These are phyloP conservation scores for Graphium colonna DNA, from an alignment of 2,888 invertebrate species.

Conservation along the genomic window DNA sequence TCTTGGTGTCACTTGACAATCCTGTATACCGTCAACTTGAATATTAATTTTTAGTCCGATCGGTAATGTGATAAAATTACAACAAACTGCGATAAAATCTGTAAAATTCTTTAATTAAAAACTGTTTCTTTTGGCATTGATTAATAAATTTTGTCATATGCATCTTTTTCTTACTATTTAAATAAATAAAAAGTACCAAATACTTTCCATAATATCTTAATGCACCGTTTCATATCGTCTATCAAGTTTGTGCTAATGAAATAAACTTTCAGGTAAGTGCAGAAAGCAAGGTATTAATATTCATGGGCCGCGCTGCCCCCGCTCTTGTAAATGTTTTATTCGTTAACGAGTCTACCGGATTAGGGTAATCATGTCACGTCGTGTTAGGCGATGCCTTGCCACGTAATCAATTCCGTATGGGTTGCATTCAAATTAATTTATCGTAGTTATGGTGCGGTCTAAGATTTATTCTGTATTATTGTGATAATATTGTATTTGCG, in stretches of 20 bases:
- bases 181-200: no score
- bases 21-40: no score
- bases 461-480: no score
- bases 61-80: no score
- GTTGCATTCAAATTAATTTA: constrained; percentile 19
- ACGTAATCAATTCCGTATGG: constrained; percentile 58
- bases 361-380: constrained; percentile 76
- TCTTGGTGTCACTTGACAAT: no score
- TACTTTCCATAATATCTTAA: constrained; percentile 1
- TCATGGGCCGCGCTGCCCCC: constrained; percentile 56
- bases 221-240: constrained; percentile 36
- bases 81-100: no score
- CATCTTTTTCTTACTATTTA: no score
- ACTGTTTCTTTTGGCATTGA: no score
- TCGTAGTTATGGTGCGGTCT: not conserved
- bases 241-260: constrained; percentile 59
- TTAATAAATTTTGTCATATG: no score
- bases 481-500: no score
- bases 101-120: no score
- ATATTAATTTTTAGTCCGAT: no score
- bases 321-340: constrained; percentile 77
- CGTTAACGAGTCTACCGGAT: constrained; percentile 73
- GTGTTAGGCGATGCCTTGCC: constrained; percentile 52
- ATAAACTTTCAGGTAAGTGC: constrained; percentile 70
- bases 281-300: constrained; percentile 71